Evolutionary conservation across 2,888 invertebrate species (phyloP).

Genomic region (Drosophila vallismaia): DNA sequence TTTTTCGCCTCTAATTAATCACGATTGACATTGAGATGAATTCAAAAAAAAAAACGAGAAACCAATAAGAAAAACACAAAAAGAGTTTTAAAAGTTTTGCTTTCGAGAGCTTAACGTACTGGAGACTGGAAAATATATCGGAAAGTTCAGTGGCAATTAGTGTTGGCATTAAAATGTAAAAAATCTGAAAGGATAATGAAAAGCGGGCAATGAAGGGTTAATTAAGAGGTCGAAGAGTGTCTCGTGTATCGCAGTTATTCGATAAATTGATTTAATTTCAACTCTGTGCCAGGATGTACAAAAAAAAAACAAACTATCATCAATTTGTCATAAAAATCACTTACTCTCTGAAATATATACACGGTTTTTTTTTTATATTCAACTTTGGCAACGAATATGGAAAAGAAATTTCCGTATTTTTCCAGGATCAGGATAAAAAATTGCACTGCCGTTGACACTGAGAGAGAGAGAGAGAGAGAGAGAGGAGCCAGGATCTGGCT

Average conservation of each 20-base stretch:
- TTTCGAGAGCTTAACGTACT: background rate
- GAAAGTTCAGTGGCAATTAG: background rate
- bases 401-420: constrained; percentile 3
- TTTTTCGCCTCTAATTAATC: background rate
- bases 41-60: background rate
- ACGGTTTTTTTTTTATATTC: background rate
- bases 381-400: background rate
- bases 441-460: constrained; percentile 21
- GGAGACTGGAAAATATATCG: background rate
- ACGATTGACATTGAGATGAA: background rate
- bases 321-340: constrained; percentile 41
- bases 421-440: background rate
- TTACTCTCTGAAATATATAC: constrained; percentile 1
- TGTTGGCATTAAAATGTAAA: background rate
- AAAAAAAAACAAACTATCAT: no score
- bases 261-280: constrained; percentile 38
- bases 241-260: constrained; percentile 3
- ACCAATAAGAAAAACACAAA: no score
- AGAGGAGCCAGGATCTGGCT: background rate
- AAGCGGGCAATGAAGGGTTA: background rate
- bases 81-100: background rate
- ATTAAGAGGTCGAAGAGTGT: constrained; percentile 3
- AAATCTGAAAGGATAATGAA: background rate
- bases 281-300: no score
- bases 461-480: background rate